Evolutionary conservation across 2,888 invertebrate genomes (phyloP).

Genomic region (Habrosyne pyritoides): DNA sequence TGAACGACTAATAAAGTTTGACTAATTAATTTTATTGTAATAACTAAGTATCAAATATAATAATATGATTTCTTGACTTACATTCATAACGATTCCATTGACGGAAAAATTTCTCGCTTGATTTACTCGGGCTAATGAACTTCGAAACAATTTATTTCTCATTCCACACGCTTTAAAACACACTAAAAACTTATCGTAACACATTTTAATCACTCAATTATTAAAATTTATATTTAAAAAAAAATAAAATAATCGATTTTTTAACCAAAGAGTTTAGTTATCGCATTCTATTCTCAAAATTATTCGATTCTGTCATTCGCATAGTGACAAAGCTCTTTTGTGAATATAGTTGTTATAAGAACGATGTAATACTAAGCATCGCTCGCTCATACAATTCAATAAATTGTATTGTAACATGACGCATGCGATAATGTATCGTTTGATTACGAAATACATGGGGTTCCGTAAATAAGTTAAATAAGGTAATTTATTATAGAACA

Average conservation of each 20-base stretch:
- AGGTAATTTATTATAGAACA: too few species aligned
- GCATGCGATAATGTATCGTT: conserved; percentile 45
- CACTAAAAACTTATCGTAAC: conserved; percentile 52
- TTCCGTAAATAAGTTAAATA: too few species aligned
- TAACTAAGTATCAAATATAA: conserved; percentile 23
- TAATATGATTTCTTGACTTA: too few species aligned
- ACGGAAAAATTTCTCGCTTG: conserved; percentile 57
- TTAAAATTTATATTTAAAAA: conserved; percentile 2
- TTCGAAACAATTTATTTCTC: conserved; percentile 31
- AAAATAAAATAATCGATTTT: conserved; percentile 2
- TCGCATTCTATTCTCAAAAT: conserved; percentile 5
- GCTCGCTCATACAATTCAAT: conserved; percentile 40
- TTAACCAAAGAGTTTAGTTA: neutral
- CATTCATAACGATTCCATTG: conserved; percentile 46
- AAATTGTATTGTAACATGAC: conserved; percentile 41
- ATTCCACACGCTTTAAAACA: conserved; percentile 43
- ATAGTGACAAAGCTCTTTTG: conserved; percentile 10
- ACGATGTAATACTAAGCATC: conserved; percentile 31
- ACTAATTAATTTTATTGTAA: too few species aligned
- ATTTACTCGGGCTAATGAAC: conserved; percentile 25
- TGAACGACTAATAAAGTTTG: too few species aligned
- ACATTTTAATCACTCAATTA: conserved; percentile 45
- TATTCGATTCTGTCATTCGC: neutral
- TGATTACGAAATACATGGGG: conserved; percentile 35
- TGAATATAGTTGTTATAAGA: conserved; percentile 33